Conservation (phyloP, 2,888 invertebrate genomes). For the Watsonalla binaria region DNA sequence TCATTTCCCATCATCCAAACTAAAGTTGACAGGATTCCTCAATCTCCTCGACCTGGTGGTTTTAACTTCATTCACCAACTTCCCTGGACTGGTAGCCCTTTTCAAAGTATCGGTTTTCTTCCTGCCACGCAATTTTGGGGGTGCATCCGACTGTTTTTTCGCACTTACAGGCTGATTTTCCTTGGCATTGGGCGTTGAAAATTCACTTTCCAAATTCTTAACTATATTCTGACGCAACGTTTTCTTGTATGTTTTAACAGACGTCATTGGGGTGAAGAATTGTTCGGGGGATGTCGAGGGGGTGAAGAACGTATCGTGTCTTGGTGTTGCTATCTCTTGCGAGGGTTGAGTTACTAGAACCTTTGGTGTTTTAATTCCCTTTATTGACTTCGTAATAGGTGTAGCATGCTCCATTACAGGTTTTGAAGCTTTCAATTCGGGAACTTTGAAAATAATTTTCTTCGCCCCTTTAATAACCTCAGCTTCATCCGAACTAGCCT, state of each 20-base stretch:
- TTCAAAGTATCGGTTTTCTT: slow-evolving; percentile 26
- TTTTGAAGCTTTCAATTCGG: slow-evolving; percentile 41
- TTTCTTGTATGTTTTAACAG: slow-evolving; percentile 49
- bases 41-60: slow-evolving; percentile 24
- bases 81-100: slow-evolving; percentile 55
- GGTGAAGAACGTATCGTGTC: slow-evolving; percentile 37
- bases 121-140: slow-evolving; percentile 8
- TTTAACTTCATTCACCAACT: slow-evolving; percentile 28
- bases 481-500: slow-evolving; percentile 27
- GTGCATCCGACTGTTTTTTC: slow-evolving; percentile 5
- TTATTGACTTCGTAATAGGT: slow-evolving; percentile 21
- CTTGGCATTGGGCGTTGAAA: slow-evolving; percentile 36
- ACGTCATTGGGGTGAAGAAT: slow-evolving; percentile 58
- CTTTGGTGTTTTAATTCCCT: slow-evolving; percentile 18
- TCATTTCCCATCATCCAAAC: not conserved
- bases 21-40: slow-evolving; percentile 16
- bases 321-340: slow-evolving; percentile 17
- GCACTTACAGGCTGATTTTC: slow-evolving; percentile 6
- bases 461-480: slow-evolving; percentile 19
- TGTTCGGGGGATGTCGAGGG: slow-evolving; percentile 45
- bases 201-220: slow-evolving; percentile 59
- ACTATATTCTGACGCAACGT: slow-evolving; percentile 41
- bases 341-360: slow-evolving; percentile 29
- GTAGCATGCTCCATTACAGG: slow-evolving; percentile 48
- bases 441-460: slow-evolving; percentile 50